These are phyloP conservation scores for Gavialis gangeticus DNA, from an alignment of 2,113 vertebrate species.

Conservation along the genomic window DNA sequence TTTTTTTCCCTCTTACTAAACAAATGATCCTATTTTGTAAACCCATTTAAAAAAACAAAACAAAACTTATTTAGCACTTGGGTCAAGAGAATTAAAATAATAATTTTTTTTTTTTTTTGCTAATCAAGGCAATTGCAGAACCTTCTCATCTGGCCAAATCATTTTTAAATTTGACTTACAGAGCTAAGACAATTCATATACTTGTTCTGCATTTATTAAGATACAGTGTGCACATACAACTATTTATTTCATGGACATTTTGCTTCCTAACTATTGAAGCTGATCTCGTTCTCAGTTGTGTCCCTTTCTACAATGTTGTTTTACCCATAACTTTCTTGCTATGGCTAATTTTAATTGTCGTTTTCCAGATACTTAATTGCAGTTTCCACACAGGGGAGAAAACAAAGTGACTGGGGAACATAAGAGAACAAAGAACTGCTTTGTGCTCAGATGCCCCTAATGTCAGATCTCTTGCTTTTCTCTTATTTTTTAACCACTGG, in stretches of 20 bases:
- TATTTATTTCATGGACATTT: too few species aligned
- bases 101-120: slow-evolving; percentile 11
- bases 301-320: background rate
- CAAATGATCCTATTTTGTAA: slow-evolving; percentile 39
- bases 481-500: background rate
- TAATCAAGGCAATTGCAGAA: background rate
- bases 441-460: background rate
- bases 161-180: slow-evolving; percentile 27
- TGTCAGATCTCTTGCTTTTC: background rate
- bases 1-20: slow-evolving; percentile 45
- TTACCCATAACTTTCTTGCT: background rate
- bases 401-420: too few species aligned
- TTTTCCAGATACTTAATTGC: background rate
- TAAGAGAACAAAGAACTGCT: background rate
- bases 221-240: too few species aligned
- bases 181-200: background rate
- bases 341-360: background rate
- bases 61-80: slow-evolving; percentile 4
- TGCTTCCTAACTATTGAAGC: too few species aligned
- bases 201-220: background rate
- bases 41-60: background rate
- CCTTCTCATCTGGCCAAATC: slow-evolving; percentile 38
- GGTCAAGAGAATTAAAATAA: slow-evolving; percentile 29
- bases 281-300: too few species aligned
- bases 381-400: background rate